A percentile compares a stretch with the other conserved stretches of the same genome.
phyloP scores from a whole-genome alignment of 2,888 invertebrate genomes.

The Abrostola triplasia region DNA sequence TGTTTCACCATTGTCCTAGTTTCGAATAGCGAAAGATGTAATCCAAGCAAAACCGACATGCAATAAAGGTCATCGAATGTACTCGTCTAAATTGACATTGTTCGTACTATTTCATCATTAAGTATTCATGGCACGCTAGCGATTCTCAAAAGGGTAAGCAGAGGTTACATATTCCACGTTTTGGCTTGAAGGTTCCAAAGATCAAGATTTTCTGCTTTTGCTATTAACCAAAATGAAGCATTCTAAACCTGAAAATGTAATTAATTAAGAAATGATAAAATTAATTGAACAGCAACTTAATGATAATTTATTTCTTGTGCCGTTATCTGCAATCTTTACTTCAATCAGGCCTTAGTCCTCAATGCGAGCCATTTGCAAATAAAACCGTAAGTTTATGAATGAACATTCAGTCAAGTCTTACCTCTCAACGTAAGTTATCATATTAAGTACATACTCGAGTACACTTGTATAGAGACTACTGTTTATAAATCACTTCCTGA shows the following conservation, averaged over 20 bases:
- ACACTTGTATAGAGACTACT: conserved; percentile 7
- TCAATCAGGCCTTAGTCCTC: no score
- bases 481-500: conserved; percentile 44
- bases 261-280: no score
- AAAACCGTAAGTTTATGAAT: conserved; percentile 5
- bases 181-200: no score
- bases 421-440: conserved; percentile 11
- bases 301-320: no score
- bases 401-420: conserved; percentile 3
- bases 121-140: neutral
- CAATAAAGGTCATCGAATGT: neutral
- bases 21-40: conserved; percentile 4
- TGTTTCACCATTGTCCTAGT: conserved; percentile 10
- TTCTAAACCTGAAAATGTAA: no score
- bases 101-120: conserved; percentile 7
- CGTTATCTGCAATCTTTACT: no score
- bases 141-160: neutral
- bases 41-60: conserved; percentile 6
- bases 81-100: conserved; percentile 1
- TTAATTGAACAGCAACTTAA: no score
- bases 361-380: neutral
- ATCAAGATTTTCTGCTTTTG: no score
- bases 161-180: no score
- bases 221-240: no score
- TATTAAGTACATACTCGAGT: conserved; percentile 21